phyloP scores from a whole-genome alignment of 2,888 invertebrate genomes.

The Bibio marci region DNA sequence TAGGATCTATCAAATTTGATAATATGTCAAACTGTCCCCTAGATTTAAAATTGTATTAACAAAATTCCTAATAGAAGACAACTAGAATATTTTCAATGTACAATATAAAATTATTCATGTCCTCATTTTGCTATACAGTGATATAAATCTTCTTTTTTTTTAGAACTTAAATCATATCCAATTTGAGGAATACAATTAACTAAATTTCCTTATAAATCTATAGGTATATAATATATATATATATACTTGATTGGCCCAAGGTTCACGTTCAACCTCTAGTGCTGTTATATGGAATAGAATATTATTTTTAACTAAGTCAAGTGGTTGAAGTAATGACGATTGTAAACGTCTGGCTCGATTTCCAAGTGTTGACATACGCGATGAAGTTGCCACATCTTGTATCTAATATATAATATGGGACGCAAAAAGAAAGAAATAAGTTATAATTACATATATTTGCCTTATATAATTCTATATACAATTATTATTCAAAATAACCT shows the following conservation, averaged over 20 bases:
- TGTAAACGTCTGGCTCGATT: conserved; percentile 45
- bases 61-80: no score
- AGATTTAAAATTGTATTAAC: no score
- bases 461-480: neutral
- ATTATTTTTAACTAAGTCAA: conserved; percentile 51
- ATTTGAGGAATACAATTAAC: no score
- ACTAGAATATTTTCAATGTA: no score
- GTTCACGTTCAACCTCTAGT: conserved; percentile 52
- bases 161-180: no score
- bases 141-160: no score
- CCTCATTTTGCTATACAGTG: no score
- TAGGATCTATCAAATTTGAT: no score
- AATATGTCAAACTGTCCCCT: no score
- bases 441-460: neutral
- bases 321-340: conserved; percentile 43
- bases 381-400: conserved; percentile 48
- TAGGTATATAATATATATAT: neutral
- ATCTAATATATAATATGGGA: conserved; percentile 31
- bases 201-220: neutral
- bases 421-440: no score
- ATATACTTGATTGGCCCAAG: conserved; percentile 43
- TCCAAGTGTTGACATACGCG: conserved; percentile 54
- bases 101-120: no score
- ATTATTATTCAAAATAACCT: conserved; percentile 16
- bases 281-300: conserved; percentile 61